Evolutionary conservation across 2,888 invertebrate species (phyloP), one percentile per base, ranked within the genome.

Genomic region (Mythimna loreyi): DNA sequence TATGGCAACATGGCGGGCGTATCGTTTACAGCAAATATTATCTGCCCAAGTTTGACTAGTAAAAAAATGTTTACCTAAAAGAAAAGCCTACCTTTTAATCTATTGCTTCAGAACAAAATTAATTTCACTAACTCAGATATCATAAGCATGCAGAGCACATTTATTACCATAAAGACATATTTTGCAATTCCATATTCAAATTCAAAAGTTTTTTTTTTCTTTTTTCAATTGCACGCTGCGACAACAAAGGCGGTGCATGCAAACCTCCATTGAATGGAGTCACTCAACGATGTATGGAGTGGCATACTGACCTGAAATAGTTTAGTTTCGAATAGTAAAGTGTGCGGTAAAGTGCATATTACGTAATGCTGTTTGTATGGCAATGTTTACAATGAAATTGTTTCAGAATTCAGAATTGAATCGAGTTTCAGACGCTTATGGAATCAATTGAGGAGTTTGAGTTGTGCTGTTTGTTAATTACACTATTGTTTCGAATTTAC

Each of bases 281-380:
- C 75, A 63, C 67, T 82, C 76, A 64, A 67, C 80, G 64, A 52
- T 79, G 49, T 78, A 65, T 75, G 21, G 63, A 72, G 61, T 75
- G 72, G 82, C 76, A 75, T 13, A 72, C 66, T 80, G 80, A 69
- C 82, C 79, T 66, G 64, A 78, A 81, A 73, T 77, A 65, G 81
- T 67, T 78, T 66, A 80, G 81, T 76, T 78, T 67, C 40, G 47
- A 78, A 68, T 68, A 73, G 67, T 58, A 65, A 61, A 67, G 63
- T 73, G 67, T 61, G 66, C 66, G 68, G 67, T 58, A 65, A 61
- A 67, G 63, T 73, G 67, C 63, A 59, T 72, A 66, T 65, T 71
- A 67, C 65, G 45, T 58, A 58, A 30, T 59, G 25, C 33, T 62
- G 65, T 60, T 64, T 64, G 66, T 59, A 73, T 53, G 52, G 36